Evolutionary conservation across 2,888 invertebrate genomes (phyloP).

Genomic region (Brachyopa scutellaris): DNA sequence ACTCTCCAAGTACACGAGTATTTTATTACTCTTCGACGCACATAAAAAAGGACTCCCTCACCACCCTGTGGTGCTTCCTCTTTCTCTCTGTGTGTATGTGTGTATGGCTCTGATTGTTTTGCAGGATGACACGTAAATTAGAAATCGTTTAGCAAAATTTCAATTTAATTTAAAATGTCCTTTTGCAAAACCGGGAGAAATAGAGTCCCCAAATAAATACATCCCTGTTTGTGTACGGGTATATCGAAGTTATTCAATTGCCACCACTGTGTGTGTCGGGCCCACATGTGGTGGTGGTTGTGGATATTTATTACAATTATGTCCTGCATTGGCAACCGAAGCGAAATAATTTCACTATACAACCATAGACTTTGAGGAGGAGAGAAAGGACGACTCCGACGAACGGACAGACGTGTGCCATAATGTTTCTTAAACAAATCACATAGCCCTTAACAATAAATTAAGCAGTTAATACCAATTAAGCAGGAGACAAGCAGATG

Average conservation of each 20-base stretch:
- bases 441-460: constrained; percentile 80
- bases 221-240: constrained; percentile 23
- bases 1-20: constrained; percentile 34
- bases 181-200: constrained; percentile 30
- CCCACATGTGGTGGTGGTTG: constrained; percentile 66
- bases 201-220: constrained; percentile 8
- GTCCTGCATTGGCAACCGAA: constrained; percentile 71
- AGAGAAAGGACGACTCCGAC: constrained; percentile 2
- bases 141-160: constrained; percentile 71
- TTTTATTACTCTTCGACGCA: constrained; percentile 62
- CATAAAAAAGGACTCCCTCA: constrained; percentile 54
- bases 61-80: neutral
- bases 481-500: constrained; percentile 79
- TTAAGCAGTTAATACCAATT: constrained; percentile 81
- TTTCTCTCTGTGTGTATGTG: neutral
- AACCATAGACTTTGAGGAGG: too few relatives aligned
- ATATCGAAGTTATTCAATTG: constrained; percentile 66
- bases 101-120: constrained; percentile 52
- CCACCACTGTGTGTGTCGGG: constrained; percentile 36
- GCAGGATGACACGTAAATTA: constrained; percentile 70
- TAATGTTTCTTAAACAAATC: constrained; percentile 80
- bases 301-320: constrained; percentile 72
- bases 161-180: constrained; percentile 72
- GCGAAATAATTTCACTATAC: constrained; percentile 58
- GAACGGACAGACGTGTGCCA: constrained; percentile 69